Evolutionary conservation across 2,797 vertebrate genomes (phyloP), one percentile per base, ranked within the genome.

Genomic region (Gephyroberyx darwinii): DNA sequence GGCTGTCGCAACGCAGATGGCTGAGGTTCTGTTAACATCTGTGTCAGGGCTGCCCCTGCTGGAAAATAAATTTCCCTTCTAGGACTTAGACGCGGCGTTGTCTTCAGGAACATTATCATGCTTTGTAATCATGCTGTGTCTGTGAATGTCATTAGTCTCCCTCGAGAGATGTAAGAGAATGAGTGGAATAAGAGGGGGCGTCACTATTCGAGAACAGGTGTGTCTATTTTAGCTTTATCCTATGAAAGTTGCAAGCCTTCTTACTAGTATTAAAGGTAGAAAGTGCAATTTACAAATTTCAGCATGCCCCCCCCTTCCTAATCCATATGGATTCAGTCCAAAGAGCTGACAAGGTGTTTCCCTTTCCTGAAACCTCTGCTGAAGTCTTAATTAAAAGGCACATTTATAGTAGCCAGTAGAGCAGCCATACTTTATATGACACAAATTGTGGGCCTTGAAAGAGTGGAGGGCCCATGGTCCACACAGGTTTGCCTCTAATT

Each of bases 21-120:
- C 74, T 54, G 50, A 69, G 80, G 87, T 89, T 72, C 74, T 63
- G 85, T 84, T 87, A 91, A 92, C 91, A 92, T 93, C 89, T 91
- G 90, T 76, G 82, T 70, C 82, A 53, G 75, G 2, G 66, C 84
- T 76, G 66, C 78, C 69, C 85, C 86, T 68, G 89, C 88, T 88
- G 90, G 68, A 87, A 86, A 90, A 90, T 75, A 75, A 61, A 89
- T 89, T 81, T 75, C 76, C 86, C 76, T 52, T 74, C 79, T n/a
- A 70, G 69, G 64, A 62, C 83, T 54, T 80, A 84, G 75, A 89
- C 71, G 73, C 14, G 79, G 52, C 78, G 77, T 75, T 75, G 84
- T 88, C 84, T 79, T 84, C 71, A 56, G 80, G 78, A 90, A 83
- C 67, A 75, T 88, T 90, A 91, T 86, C 88, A 88, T 79, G 78